A percentile compares a stretch with the other conserved stretches of the same genome.
These are phyloP conservation scores for Cyprinodon diabolis DNA, from an alignment of 2,797 vertebrate species.

Conservation along the genomic window DNA sequence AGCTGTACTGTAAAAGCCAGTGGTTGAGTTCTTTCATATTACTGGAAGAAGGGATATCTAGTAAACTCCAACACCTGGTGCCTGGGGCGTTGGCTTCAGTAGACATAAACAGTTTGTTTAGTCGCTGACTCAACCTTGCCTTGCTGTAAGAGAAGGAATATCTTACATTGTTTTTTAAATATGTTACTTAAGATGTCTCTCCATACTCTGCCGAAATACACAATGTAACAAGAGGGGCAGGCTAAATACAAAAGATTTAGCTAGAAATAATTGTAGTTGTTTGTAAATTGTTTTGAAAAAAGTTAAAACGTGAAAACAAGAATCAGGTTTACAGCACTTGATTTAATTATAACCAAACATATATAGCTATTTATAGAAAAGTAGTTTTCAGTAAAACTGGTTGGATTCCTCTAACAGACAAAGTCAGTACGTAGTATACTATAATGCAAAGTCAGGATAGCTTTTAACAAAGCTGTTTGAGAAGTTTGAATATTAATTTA, in stretches of 20 bases:
- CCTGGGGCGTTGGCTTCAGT: neutral
- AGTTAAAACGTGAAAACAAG: neutral
- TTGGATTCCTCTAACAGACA: neutral
- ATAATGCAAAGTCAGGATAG: too few relatives aligned
- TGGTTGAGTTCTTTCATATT: neutral
- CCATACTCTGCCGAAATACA: neutral
- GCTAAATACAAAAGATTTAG: neutral
- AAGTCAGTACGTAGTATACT: too few relatives aligned
- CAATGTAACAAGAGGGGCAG: too few relatives aligned
- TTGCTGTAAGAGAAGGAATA: neutral
- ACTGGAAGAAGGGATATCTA: neutral
- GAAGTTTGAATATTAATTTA: too few relatives aligned
- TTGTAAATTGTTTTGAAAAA: neutral
- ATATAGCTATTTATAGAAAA: neutral
- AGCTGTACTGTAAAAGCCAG: slow-evolving; percentile 1
- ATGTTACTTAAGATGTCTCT: neutral
- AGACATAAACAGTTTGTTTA: slow-evolving; percentile 2
- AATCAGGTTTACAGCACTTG: neutral
- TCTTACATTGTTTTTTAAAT: neutral
- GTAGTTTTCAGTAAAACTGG: neutral
- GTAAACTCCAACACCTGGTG: neutral
- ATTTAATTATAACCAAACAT: too few relatives aligned
- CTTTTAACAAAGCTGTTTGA: too few relatives aligned
- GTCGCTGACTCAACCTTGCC: neutral
- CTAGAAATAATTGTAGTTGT: neutral